Base-by-base conservation (phyloP, 1,140 invertebrate species). In the Psix sp. region DNA sequence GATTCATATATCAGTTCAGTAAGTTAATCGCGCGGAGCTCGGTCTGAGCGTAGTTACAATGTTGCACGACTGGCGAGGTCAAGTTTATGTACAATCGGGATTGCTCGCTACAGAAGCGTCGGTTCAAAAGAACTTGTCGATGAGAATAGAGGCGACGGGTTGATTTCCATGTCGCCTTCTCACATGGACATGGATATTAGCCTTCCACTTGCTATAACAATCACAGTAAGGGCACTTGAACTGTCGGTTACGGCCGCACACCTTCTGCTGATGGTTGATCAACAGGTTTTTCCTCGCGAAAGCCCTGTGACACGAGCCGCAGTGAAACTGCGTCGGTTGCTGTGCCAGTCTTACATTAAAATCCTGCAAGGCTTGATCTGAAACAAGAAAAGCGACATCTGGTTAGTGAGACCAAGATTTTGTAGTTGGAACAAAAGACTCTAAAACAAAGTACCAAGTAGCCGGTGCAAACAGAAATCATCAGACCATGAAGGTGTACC, bases 141-240 rank as follows among this genome's bases (percentile, higher is more conserved):
- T 68, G 13, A 68, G 31, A 40, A 79, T 80, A 6, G 77, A 73
- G 20, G 59, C 80, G 10, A 79, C 42, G 7, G 74, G 72, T 0
- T 14, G n/a, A 3, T 71, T 68, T 2, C 45, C 48, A 35, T 82
- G 80, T 5, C 67, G 68, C 15, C 77, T 63, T 38, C 72, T 73
- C 13, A 83, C 76, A 26, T 83, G 82, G 10, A 77, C 73, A 40
- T 78, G 72, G n/a, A 79, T 72, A 57, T 88, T 85, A 54, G 86
- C 85, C 40, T 86, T 86, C 70, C 87, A 86, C 51, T 85, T 85
- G 17, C 86, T 84, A 14, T 75, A 66, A 56, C 83, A 82, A 5
- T 80, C 77, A 72, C 89, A 90, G 51, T 88, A 79, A 5, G 89
- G 88, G 63, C 89, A 90, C 14, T 81, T 78, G 67, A 90, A 90